A percentile compares a stretch with the other conserved stretches of the same genome.
Conservation (phyloP, 2,888 invertebrate species). For the Phasia obesa region DNA sequence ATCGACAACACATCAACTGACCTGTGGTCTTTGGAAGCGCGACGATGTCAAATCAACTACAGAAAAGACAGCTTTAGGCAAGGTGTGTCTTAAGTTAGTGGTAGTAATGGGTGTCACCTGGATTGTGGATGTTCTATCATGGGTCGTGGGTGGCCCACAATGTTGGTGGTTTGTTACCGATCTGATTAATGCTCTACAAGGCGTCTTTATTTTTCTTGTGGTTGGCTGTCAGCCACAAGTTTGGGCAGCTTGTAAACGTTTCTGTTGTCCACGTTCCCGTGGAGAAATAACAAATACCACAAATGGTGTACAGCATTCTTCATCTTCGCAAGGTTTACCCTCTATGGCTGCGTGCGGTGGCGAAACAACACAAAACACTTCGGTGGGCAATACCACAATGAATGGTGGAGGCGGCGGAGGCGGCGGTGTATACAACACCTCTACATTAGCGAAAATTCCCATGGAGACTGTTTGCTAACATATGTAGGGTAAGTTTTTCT, state of each 20-base stretch:
- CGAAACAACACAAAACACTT: slow-evolving; percentile 78
- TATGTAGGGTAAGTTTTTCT: slow-evolving; percentile 72
- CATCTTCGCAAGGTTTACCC: slow-evolving; percentile 90
- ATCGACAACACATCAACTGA: slow-evolving; percentile 91
- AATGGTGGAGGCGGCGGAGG: slow-evolving; percentile 46
- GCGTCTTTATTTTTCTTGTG: slow-evolving; percentile 93
- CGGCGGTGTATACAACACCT: slow-evolving; percentile 29
- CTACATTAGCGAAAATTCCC: slow-evolving; percentile 82
- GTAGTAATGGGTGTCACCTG: slow-evolving; percentile 91
- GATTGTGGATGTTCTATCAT: slow-evolving; percentile 92
- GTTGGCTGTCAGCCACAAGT: slow-evolving; percentile 95
- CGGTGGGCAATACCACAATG: slow-evolving; percentile 73
- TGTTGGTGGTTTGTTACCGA: slow-evolving; percentile 93
- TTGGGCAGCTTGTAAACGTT: slow-evolving; percentile 86
- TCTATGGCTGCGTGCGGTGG: slow-evolving; percentile 85
- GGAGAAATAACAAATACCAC: slow-evolving; percentile 84
- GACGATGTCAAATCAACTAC: slow-evolving; percentile 93
- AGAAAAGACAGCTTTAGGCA: slow-evolving; percentile 90
- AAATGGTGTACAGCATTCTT: slow-evolving; percentile 87
- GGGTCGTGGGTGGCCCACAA: slow-evolving; percentile 91
- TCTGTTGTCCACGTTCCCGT: slow-evolving; percentile 85
- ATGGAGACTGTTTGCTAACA: slow-evolving; percentile 86
- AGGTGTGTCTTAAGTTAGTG: slow-evolving; percentile 93
- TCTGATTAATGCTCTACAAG: slow-evolving; percentile 92
- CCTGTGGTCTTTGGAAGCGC: slow-evolving; percentile 93